Evolutionary conservation across 2,113 vertebrate genomes (phyloP), one percentile per base, ranked within the genome.

Genomic region (Phalacrocorax pelagicus): DNA sequence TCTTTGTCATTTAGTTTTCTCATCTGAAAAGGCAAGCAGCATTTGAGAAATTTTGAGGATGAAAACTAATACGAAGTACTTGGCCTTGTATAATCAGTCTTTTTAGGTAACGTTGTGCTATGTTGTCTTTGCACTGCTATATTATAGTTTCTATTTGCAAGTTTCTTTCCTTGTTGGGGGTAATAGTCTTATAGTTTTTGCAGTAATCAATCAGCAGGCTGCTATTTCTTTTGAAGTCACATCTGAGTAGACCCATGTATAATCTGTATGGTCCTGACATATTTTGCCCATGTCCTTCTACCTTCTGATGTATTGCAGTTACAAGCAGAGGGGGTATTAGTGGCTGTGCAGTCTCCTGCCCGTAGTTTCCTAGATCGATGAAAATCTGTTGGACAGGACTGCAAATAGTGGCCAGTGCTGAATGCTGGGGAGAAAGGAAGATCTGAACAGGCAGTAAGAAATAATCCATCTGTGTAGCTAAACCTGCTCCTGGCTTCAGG

Each of bases 401-500:
- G 19, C 47, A 69, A 65, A 71, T 63, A 2, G 2, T 67, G 42
- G 27, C 26, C 27, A 27, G n/a, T 74, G 42, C 65, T 81, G 47
- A 81, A 55, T 42, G n/a, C 46, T 90, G 5, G 6, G 6, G 5
- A 3, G 10, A 4, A 62, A 71, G 19, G 55, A 74, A 74, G 83
- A 61, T 69, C 52, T 65, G 52, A 94, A 79, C 22, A 75, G 47
- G 19, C 57, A 84, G 88, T 75, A 93, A 63, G 83, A 81, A 63
- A 75, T 75, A 30, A 40, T 67, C 82, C 59, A 20, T 95, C 75
- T 93, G 88, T 75, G 80, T 71, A 74, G 77, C 65, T 91, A 86
- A 94, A 95, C 86, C 69, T 96, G 57, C 15, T 44, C 7, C 82
- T 89, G 96, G 92, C 92, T 81, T 79, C 36, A 74, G 57, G 69